These are phyloP conservation scores for Salvator merianae DNA, from an alignment of 2,113 vertebrate species.

Conservation along the genomic window DNA sequence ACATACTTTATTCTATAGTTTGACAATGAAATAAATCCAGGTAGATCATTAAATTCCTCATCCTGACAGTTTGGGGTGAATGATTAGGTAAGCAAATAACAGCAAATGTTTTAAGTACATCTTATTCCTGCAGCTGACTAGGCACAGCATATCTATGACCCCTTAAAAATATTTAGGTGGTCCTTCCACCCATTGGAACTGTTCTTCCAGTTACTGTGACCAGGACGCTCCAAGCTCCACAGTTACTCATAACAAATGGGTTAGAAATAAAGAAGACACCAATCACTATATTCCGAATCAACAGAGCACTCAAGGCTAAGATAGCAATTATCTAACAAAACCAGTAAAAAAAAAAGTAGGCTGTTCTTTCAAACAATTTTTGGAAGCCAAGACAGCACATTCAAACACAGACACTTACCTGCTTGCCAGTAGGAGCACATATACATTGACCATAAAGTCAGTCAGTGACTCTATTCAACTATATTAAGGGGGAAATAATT, in stretches of 20 bases:
- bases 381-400: neutral
- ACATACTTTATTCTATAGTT: neutral
- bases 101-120: neutral
- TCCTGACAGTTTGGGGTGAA: neutral
- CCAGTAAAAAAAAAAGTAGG: too few species aligned
- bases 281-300: neutral
- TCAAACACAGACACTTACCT: neutral
- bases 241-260: too few species aligned
- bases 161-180: neutral
- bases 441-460: neutral
- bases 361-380: neutral
- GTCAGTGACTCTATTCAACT: neutral
- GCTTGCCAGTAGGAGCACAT: neutral
- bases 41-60: neutral
- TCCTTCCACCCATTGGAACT: too few species aligned
- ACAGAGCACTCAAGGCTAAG: neutral
- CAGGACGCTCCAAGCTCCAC: too few species aligned
- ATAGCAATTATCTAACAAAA: neutral
- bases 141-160: neutral
- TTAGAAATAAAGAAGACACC: too few species aligned
- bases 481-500: too few species aligned
- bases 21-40: neutral
- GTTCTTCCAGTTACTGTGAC: too few species aligned
- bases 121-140: neutral
- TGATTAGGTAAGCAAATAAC: neutral